phyloP scores from a whole-genome alignment of 2,888 invertebrate genomes.

The Diploptera punctata region DNA sequence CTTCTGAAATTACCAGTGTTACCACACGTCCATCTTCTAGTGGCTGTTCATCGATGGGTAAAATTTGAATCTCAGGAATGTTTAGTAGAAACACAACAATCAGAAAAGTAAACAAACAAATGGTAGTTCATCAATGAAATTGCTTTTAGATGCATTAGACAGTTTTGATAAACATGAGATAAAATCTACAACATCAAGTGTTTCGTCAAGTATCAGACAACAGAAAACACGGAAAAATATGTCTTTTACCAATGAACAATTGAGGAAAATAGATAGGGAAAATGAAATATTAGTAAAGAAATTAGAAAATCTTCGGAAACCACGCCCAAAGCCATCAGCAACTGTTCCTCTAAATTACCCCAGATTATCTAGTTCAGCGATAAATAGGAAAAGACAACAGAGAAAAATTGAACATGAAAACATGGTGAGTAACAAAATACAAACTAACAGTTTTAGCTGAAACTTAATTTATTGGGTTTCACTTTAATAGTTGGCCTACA shows the following conservation, averaged over 20 bases:
- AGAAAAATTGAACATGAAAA: slow-evolving; percentile 60
- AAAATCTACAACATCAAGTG: slow-evolving; percentile 14
- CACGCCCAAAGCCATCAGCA: slow-evolving; percentile 42
- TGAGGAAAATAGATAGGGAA: slow-evolving; percentile 56
- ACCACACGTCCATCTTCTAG: slow-evolving; percentile 45
- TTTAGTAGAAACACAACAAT: too few relatives aligned
- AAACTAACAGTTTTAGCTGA: too few relatives aligned
- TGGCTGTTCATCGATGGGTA: slow-evolving; percentile 42
- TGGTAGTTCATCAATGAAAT: slow-evolving; percentile 37
- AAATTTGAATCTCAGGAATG: too few relatives aligned
- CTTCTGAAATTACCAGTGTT: slow-evolving; percentile 40
- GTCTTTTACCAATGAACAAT: slow-evolving; percentile 56
- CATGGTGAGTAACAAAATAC: slow-evolving; percentile 56
- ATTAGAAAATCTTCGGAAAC: slow-evolving; percentile 53
- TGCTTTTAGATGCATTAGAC: slow-evolving; percentile 34
- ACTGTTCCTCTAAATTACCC: slow-evolving; percentile 40
- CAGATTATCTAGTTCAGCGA: slow-evolving; percentile 54
- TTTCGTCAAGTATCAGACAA: slow-evolving; percentile 37
- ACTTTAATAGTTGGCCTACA: too few relatives aligned
- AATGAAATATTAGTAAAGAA: slow-evolving; percentile 56
- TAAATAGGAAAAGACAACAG: slow-evolving; percentile 58
- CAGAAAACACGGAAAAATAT: slow-evolving; percentile 50
- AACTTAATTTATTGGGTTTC: too few relatives aligned
- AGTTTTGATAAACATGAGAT: slow-evolving; percentile 22
- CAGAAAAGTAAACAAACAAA: too few relatives aligned